Conservation (phyloP, 2,113 vertebrate species). For the Chiloscyllium plagiosum region DNA sequence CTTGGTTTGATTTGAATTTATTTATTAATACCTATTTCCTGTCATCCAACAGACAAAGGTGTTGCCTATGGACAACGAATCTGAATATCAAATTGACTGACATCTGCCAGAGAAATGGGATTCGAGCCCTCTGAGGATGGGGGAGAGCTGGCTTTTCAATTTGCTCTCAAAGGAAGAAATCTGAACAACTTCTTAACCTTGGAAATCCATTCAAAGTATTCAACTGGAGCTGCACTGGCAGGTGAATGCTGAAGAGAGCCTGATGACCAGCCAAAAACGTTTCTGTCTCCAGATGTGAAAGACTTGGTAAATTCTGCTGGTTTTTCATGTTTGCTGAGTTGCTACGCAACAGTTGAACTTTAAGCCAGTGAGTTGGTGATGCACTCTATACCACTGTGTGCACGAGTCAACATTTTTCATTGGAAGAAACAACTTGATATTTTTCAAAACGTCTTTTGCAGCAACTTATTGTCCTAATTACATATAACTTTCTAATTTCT, state of each 20-base stretch:
- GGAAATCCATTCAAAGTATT: background rate
- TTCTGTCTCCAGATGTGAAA: background rate
- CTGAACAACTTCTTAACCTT: background rate
- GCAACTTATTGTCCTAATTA: background rate
- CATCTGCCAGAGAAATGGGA: background rate
- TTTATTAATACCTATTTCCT: background rate
- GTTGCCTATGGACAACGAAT: slow-evolving; percentile 39
- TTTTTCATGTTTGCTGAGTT: background rate
- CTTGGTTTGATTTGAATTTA: background rate
- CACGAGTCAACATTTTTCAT: background rate
- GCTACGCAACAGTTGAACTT: background rate
- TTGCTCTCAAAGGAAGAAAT: background rate
- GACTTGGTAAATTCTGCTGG: too few species aligned
- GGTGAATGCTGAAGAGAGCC: background rate
- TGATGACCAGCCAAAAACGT: background rate
- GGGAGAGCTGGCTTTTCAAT: background rate
- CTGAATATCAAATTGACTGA: slow-evolving; percentile 44
- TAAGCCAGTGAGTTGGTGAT: background rate
- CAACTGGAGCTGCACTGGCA: too few species aligned
- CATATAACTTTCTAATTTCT: background rate
- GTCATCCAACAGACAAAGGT: slow-evolving; percentile 40
- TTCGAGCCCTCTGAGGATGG: background rate
- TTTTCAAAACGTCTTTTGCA: background rate
- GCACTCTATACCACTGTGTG: background rate
- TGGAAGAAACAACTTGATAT: background rate